Base-by-base conservation (phyloP, 2,888 invertebrate species). In the Cotesia congregata region DNA sequence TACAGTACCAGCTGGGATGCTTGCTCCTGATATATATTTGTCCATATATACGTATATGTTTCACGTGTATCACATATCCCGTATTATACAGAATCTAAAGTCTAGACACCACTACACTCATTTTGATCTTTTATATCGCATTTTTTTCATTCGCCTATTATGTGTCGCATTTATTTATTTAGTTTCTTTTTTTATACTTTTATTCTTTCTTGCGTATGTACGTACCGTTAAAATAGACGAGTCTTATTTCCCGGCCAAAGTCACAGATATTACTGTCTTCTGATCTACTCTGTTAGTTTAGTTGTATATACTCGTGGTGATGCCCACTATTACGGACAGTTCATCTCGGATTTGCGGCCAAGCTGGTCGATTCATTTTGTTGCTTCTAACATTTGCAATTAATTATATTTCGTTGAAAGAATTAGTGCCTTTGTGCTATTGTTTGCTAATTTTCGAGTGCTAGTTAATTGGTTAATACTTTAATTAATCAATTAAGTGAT, bases 171-270 rank as follows among this genome's bases (percentile, higher is more conserved):
- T 50, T 50, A 50, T 50, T 50, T 50, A 50, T 72, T 80, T 78
- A 69, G 68, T 79, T 82, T 78, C 80, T 80, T 80, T 80, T 80
- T 80, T 79, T 81, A 77, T 75, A 79, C 77, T 79, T 17, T 61
- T 17, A 39, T 41, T 72, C 67, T 74, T 75, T 70, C 72, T 69
- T 67, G 64, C 30, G 67, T 15, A n/a, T 39, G 39, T 40, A 20
- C 79, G 83, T 83, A 81, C 81, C 82, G 85, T 87, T 86, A 88
- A 88, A 88, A 88, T 87, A 88, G 88, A 87, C 86, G 81, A 87
- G 83, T 81, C 83, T 85, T 86, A 83, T 83, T 86, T 86, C 83
- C 82, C 84, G 83, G 84, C 84, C 83, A 86, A 86, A 88, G 85
- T 85, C 84, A 83, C 82, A 83, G 83, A 86, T 86, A 86, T 86